Conservation (phyloP, 1,140 invertebrate species). For the Chelonus insularis region DNA sequence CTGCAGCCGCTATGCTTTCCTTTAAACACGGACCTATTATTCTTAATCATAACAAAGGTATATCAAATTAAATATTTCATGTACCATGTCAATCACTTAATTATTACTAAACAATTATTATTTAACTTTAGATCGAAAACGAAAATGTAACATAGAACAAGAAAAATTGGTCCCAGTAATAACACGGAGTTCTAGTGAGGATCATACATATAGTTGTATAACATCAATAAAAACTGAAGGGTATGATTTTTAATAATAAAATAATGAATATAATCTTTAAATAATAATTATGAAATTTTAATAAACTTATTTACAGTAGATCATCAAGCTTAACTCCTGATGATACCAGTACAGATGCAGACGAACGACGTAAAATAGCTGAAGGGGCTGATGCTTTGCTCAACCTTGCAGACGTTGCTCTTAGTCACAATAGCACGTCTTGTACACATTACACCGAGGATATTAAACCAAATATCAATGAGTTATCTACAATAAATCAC, state of each 20-base stretch:
- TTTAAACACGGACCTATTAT: conserved; percentile 72
- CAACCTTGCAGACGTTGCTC: conserved; percentile 68
- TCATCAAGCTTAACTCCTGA: conserved; percentile 39
- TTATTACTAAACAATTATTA: conserved; percentile 20
- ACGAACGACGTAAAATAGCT: conserved; percentile 75
- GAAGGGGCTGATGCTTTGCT: conserved; percentile 79
- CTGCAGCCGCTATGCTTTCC: conserved; percentile 78
- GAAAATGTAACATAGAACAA: conserved; percentile 43
- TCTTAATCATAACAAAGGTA: conserved; percentile 61
- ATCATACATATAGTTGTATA: conserved; percentile 73
- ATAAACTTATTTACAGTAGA: conserved; percentile 37
- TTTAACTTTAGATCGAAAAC: conserved; percentile 46
- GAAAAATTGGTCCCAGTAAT: conserved; percentile 65
- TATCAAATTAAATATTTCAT: conserved; percentile 2
- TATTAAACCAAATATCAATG: not conserved
- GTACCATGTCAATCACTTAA: too few relatives aligned
- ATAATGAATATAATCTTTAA: not conserved
- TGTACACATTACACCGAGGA: conserved; percentile 37
- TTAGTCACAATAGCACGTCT: conserved; percentile 36
- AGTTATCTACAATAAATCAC: conserved; percentile 22
- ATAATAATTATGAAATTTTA: not conserved
- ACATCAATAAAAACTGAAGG: conserved; percentile 53
- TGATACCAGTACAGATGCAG: conserved; percentile 59
- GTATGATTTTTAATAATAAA: conserved; percentile 30
- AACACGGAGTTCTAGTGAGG: conserved; percentile 74